Base-by-base conservation (phyloP, 2,888 invertebrate species). In the Hymenopus coronatus region DNA sequence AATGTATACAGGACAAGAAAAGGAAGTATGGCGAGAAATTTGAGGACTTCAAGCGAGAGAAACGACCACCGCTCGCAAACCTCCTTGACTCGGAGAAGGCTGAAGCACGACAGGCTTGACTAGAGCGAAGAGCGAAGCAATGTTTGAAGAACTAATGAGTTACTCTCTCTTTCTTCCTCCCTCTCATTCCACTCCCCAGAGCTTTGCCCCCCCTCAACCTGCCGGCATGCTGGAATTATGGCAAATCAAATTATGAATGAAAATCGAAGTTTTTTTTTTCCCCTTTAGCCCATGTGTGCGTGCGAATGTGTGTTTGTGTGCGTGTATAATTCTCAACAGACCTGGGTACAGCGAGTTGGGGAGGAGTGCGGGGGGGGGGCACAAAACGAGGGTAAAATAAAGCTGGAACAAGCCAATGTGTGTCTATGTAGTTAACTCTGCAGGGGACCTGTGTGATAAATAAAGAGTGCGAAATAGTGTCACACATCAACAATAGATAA, bases 131-230 rank as follows among this genome's bases (percentile, higher is more conserved):
- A n/a, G n/a, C n/a, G n/a, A n/a, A n/a, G 85, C 89, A 89, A 88
- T 90, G 90, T 90, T 90, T 90, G 90, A 90, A 90, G 90, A 90
- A 90, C 90, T 90, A 90, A 90, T 90, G 90, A 90, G 90, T 89
- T 89, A 83, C 90, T 87, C 81, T 83, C 89, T 85, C 88, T 84
- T 88, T 85, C 87, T 87, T 81, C 15, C 85, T 82, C 82, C 83
- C 82, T 82, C 27, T 88, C 85, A 82, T 85, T 82, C 83, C 70
- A 54, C 82, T 89, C 89, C 88, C 87, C 87, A 33, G 54, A 54
- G 85, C n/a, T 40, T 88, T 82, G 87, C 83, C 88, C 54, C 54
- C 33, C 70, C 84, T 84, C 84, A 85, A 46, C 83, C 89, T 87
- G 85, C 90, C 88, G 89, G 83, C 90, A 89, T 88, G 84, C 83